Percentiles rank a stretch among this genome's conserved stretches.
Evolutionary conservation across 1,140 invertebrate species (phyloP).

Genomic region (Potamilus streckersoni): DNA sequence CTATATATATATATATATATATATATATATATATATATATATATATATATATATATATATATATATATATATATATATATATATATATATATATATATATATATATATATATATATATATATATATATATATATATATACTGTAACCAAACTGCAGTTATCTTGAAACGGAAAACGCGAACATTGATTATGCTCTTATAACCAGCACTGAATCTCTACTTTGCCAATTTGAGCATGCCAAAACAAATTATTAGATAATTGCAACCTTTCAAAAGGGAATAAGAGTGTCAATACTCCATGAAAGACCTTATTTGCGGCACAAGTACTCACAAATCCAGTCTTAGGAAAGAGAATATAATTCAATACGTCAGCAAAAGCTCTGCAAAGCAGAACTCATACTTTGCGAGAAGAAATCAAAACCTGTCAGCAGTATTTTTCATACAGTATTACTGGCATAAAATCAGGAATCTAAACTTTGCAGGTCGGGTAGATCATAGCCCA

Average conservation of each 20-base stretch:
- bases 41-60: too few relatives aligned
- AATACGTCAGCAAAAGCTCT: conserved; percentile 19
- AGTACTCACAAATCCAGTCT: conserved; percentile 50
- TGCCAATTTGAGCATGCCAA: too few relatives aligned
- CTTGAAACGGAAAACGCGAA: background rate
- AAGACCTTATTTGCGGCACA: conserved; percentile 34
- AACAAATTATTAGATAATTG: background rate
- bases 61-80: too few relatives aligned
- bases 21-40: too few relatives aligned
- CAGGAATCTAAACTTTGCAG: background rate
- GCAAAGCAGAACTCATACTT: conserved; percentile 15
- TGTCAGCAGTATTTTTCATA: conserved; percentile 32
- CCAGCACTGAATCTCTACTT: too few relatives aligned
- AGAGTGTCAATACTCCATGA: background rate
- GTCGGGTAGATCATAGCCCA: conserved; percentile 8
- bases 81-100: too few relatives aligned
- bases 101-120: too few relatives aligned
- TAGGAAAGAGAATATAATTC: conserved; percentile 31
- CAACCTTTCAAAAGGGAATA: conserved; percentile 7
- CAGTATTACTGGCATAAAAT: conserved; percentile 17
- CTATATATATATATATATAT: too few relatives aligned
- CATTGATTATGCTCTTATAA: background rate
- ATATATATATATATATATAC: too few relatives aligned
- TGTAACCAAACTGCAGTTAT: conserved; percentile 12
- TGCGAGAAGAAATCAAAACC: conserved; percentile 16